phyloP scores from a whole-genome alignment of 2,888 invertebrate genomes.

The Drosophila macrospina region DNA sequence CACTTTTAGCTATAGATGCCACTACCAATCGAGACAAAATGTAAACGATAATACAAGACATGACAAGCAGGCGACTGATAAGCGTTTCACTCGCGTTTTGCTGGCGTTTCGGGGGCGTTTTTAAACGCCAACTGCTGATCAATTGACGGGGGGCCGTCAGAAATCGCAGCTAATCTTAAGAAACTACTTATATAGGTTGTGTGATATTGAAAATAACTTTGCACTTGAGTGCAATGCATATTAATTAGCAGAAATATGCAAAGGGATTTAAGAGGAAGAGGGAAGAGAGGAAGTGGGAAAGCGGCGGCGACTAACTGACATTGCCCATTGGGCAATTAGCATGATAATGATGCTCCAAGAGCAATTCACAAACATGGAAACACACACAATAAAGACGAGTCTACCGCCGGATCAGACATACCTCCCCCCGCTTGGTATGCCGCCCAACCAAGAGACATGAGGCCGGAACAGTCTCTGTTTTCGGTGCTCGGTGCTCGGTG shows the following conservation, averaged over 20 bases:
- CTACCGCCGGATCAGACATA: constrained; percentile 1
- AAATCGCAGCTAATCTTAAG: constrained; percentile 14
- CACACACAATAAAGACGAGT: constrained; percentile 11
- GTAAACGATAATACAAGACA: background rate
- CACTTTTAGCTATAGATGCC: too few species aligned
- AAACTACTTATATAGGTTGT: constrained; percentile 15
- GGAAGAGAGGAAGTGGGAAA: constrained; percentile 8
- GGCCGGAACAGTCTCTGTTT: constrained; percentile 9
- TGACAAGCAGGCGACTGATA: background rate
- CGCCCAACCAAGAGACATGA: too few species aligned
- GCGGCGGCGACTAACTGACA: background rate
- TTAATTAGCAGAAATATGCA: constrained; percentile 67
- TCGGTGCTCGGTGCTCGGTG: too few species aligned
- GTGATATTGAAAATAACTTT: constrained; percentile 48
- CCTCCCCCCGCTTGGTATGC: too few species aligned
- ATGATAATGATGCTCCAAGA: constrained; percentile 46
- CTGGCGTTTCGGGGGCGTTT: constrained; percentile 24
- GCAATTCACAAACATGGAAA: constrained; percentile 41
- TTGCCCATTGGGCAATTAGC: constrained; percentile 57
- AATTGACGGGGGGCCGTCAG: constrained; percentile 33
- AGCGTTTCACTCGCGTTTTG: constrained; percentile 22
- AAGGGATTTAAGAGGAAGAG: constrained; percentile 5
- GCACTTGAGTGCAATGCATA: constrained; percentile 49
- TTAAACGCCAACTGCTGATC: constrained; percentile 24
- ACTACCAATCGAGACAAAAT: too few species aligned